Base-by-base conservation (phyloP, 2,888 invertebrate genomes). In the Serripes groenlandicus region DNA sequence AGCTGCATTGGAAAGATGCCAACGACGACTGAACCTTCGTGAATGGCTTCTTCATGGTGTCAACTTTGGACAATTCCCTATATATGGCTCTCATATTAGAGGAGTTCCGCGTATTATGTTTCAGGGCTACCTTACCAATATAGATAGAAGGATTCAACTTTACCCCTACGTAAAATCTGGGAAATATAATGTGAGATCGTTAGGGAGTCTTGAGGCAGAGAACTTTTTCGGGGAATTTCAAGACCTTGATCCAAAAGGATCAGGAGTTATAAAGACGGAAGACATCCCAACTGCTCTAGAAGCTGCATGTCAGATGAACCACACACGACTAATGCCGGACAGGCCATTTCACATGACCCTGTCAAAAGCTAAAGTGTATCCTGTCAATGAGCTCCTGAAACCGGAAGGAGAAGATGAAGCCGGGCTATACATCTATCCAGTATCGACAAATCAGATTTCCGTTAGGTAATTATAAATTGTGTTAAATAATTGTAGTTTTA, bases 161-260 rank as follows among this genome's bases (percentile, higher is more conserved):
- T 34, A 56, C 30, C 32, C 69, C 0, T 56, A 56, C 23, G 28
- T 72, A 11, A 68, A 56, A 5, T 32, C 23, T 0, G 49, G 71
- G 0, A 23, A 68, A 34, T 80, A 80, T 54, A 83, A 80, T 60
- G 75, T 75, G 5, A 23, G 84, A 18, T 70, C 80, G 0, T 69
- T 64, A 26, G 70, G 64, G 7, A 81, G 60, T 7, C 60, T 79
- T 28, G 77, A 71, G 26, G 73, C 30, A 7, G 85, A 85, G 64
- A 82, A 78, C 21, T 32, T 80, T 4, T 85, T 85, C 42, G 69
- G 85, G 15, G 69, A 74, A 56, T 83, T 83, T 52, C 73, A 78
- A 21, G 83, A 83, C 35, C 49, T 79, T 7, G 83, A 83, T 66
- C 83, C 83, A n/a, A 75, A 75, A 54, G 69, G 81, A 11, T 60